Base-by-base conservation (phyloP, 2,888 invertebrate genomes). In the Caenorhabditis japonica region DNA sequence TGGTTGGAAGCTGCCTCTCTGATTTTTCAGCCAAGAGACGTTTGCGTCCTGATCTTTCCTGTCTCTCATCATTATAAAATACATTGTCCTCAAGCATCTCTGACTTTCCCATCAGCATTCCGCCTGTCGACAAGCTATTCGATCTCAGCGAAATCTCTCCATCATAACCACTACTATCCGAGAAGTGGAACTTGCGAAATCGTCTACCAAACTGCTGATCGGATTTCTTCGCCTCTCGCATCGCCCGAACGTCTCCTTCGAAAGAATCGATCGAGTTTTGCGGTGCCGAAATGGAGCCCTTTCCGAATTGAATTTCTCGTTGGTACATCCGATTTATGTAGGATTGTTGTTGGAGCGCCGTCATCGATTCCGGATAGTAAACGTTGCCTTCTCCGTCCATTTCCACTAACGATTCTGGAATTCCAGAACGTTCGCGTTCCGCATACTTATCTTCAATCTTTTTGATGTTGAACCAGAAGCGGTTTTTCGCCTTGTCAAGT, bases 301-400 rank as follows among this genome's bases (percentile, higher is more conserved):
- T 70, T 8, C 70, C 70, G 21, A 70, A 70, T 4, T 27, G n/a
- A 0, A 43, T 21, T 7, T 61, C 55, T 3, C 61, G 19, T 12
- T 46, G 61, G 39, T 21, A 59, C 47, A 60, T 38, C 23, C 49
- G 23, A 43, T 70, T 61, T 13, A 70, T 30, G 15, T 56, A 70
- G 1, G 49, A 15, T 41, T 70, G 70, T 34, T 70, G 70, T 8
- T 47, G 55, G 17, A 34, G 4, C 8, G 23, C 36, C 4, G 27
- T 33, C 61, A 70, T 70, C 4, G n/a, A 43, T 21, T 61, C 60
- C 25, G 70, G 70, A 13, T 49, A 70, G 21, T 43, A 70, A 25
- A 70, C 55, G 12, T 49, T 61, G 17, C 70, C 70, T 25, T 47
- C 8, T 2, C 13, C n/a, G 46, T 70, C 70, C 13, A 70, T 56